Conservation (phyloP, 2,113 vertebrate species). For the Lipophrys pholis region DNA sequence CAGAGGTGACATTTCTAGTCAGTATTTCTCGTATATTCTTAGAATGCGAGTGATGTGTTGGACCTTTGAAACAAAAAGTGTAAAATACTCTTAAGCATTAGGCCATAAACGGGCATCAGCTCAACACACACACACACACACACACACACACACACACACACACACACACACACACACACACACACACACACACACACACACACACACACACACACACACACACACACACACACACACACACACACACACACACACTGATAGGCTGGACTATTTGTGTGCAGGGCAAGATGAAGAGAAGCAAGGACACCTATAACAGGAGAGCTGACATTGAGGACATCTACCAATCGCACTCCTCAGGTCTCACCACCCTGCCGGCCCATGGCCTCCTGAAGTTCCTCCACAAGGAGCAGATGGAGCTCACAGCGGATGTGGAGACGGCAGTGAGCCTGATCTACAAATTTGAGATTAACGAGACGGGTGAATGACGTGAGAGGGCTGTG, state of each 20-base stretch:
- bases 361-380: constrained; percentile 32
- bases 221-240: no score
- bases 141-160: no score
- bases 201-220: no score
- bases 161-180: no score
- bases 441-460: constrained; percentile 74
- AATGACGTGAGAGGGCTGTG: constrained; percentile 20
- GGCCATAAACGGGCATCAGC: constrained; percentile 22
- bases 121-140: no score
- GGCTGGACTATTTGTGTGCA: constrained; percentile 22
- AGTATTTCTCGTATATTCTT: constrained; percentile 48
- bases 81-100: constrained; percentile 14
- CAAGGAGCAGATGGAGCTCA: constrained; percentile 67
- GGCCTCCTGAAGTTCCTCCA: constrained; percentile 71
- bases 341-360: constrained; percentile 43
- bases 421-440: constrained; percentile 52
- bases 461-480: constrained; percentile 77
- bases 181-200: no score
- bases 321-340: constrained; percentile 68
- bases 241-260: no score
- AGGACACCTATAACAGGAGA: constrained; percentile 55
- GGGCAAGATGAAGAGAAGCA: constrained; percentile 60
- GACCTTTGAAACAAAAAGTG: constrained; percentile 34
- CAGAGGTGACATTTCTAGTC: constrained; percentile 34
- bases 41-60: constrained; percentile 29